These are phyloP conservation scores for Coenobita brevimanus DNA, from an alignment of 1,140 invertebrate genomes.

Conservation along the genomic window DNA sequence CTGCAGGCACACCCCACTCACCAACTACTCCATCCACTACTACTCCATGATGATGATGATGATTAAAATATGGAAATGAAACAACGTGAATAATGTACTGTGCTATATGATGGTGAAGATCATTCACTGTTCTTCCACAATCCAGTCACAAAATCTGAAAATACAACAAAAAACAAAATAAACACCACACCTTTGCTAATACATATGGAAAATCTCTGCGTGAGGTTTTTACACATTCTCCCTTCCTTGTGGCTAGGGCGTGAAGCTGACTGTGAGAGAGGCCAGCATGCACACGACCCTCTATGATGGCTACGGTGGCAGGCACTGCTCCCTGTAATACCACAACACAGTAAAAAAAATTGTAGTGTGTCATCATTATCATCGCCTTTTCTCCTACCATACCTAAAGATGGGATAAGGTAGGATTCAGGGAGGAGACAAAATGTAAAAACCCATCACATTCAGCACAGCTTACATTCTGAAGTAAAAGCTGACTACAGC, in stretches of 20 bases:
- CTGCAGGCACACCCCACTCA: no score
- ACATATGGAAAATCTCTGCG: slow-evolving; percentile 88
- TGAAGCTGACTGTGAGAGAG: slow-evolving; percentile 80
- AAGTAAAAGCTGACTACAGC: no score
- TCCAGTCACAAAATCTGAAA: no score
- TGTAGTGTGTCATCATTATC: not conserved
- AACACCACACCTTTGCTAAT: slow-evolving; percentile 77
- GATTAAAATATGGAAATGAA: no score
- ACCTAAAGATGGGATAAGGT: not conserved
- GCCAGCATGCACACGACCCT: slow-evolving; percentile 90
- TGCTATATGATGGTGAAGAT: no score
- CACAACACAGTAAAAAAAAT: slow-evolving; percentile 39
- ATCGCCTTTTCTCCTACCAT: not conserved
- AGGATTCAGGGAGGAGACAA: not conserved
- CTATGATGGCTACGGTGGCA: slow-evolving; percentile 92
- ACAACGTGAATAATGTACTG: no score
- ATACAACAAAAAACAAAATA: not conserved
- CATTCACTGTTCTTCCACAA: no score
- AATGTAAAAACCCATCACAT: no score
- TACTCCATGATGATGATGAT: no score
- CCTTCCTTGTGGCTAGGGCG: slow-evolving; percentile 76
- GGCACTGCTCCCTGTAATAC: slow-evolving; percentile 86
- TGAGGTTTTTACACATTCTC: slow-evolving; percentile 83
- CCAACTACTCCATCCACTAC: no score
- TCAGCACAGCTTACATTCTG: no score